Evolutionary conservation across 2,797 vertebrate species (phyloP), one percentile per base, ranked within the genome.

Genomic region (Spinus olivaceus): DNA sequence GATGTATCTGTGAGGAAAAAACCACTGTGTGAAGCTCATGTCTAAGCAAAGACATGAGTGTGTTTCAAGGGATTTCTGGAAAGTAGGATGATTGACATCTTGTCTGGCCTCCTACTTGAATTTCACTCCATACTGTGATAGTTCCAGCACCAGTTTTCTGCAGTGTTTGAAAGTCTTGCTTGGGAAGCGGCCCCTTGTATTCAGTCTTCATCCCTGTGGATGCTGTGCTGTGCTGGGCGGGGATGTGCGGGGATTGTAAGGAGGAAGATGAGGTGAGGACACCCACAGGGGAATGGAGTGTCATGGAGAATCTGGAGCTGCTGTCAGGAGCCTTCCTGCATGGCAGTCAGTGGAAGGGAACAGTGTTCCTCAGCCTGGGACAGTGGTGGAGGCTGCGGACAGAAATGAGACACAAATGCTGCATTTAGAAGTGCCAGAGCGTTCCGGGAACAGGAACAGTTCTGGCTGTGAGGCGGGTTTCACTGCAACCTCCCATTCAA

Each of bases 341-440:
- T 12, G 44, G 21, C 1, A 1, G 21, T 1, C 32, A 14, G 46
- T 17, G 14, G 2, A 19, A 35, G 39, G 4, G 39, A 61, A 19
- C 20, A 10, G 63, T 14, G 13, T 19, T 41, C 35, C 51, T 87
- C 12, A 28, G n/a, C 19, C 16, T 28, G 90, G 70, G 35, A 18
- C 35, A 2, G 57, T 0, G 37, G 14, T 46, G 90, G 42, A 53
- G 65, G 46, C 72, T n/a, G 2, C 0, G 0, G 33, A 17, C 2
- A 2, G 32, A 32, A 64, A 33, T 11, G 78, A 81, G 84, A 5
- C 0, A 0, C 20, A 41, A 54, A 69, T 17, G 28, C 28, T 0
- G 0, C 71, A 2, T 65, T 69, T 1, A 4, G 60, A n/a, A 77
- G 51, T 71, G 70, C 2, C 3, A 25, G 33, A 33, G 63, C 3